Evolutionary conservation across 2,888 invertebrate species (phyloP).

Genomic region (Nemapogon koenigi): DNA sequence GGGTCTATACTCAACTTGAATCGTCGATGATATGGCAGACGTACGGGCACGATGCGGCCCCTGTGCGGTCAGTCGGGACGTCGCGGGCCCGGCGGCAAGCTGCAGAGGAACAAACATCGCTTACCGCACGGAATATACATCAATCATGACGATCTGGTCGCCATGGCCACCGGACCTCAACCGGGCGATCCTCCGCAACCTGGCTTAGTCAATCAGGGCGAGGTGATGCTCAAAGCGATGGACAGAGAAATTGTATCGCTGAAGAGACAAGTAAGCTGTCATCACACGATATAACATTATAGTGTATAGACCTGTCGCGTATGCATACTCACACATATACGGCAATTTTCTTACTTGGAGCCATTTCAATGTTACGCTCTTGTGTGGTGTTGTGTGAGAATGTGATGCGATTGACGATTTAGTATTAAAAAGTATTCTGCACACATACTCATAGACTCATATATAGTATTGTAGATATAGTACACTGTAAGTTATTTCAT

Average conservation of each 20-base stretch:
- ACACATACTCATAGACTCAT: neutral
- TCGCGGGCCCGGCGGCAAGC: slow-evolving; percentile 59
- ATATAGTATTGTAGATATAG: too few species aligned
- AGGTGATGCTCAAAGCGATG: slow-evolving; percentile 88
- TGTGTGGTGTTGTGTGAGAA: slow-evolving; percentile 44
- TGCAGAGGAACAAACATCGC: slow-evolving; percentile 75
- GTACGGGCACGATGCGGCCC: slow-evolving; percentile 81
- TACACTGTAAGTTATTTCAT: too few species aligned
- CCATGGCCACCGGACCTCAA: slow-evolving; percentile 82
- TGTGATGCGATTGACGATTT: slow-evolving; percentile 26
- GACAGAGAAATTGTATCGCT: slow-evolving; percentile 93
- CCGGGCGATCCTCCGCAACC: slow-evolving; percentile 61
- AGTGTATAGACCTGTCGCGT: neutral
- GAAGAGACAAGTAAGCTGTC: slow-evolving; percentile 92
- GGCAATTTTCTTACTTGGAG: neutral
- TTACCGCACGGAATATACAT: slow-evolving; percentile 97
- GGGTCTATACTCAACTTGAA: too few species aligned
- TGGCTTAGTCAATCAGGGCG: slow-evolving; percentile 69
- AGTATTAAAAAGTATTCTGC: slow-evolving; percentile 3
- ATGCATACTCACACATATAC: slow-evolving; percentile 13
- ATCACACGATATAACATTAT: neutral
- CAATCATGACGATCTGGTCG: slow-evolving; percentile 95
- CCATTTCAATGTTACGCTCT: neutral
- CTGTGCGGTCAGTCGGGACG: slow-evolving; percentile 75
- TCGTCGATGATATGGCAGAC: slow-evolving; percentile 66